Evolutionary conservation across 2,113 vertebrate species (phyloP).

Genomic region (Corydoras maculifer): DNA sequence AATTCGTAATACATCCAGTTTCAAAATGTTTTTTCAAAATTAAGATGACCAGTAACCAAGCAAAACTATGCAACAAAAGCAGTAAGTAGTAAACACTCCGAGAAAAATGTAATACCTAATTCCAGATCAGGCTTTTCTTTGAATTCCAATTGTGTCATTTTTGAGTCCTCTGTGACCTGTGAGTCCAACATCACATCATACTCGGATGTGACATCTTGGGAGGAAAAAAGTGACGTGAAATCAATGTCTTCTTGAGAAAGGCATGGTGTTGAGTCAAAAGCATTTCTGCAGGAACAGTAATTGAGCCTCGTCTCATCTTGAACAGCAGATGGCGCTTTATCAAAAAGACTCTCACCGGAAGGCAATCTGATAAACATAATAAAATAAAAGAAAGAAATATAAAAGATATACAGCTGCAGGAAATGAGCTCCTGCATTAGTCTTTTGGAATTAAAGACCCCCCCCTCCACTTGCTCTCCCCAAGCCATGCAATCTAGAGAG

Average conservation of each 20-base stretch:
- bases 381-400: constrained; percentile 24
- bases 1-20: background rate
- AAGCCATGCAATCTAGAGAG: constrained; percentile 31
- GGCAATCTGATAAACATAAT: constrained; percentile 58
- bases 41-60: no score
- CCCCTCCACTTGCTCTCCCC: background rate
- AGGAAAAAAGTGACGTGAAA: constrained; percentile 65
- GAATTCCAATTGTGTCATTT: background rate
- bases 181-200: constrained; percentile 26
- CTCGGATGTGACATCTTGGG: constrained; percentile 67
- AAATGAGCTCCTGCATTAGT: constrained; percentile 37
- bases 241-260: constrained; percentile 58
- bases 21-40: background rate
- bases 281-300: constrained; percentile 63
- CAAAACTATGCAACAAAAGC: no score
- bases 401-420: constrained; percentile 31
- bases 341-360: constrained; percentile 71
- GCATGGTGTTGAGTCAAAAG: constrained; percentile 50
- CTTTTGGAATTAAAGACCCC: constrained; percentile 39
- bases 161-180: background rate
- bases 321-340: constrained; percentile 50
- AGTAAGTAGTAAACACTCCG: background rate
- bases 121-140: background rate
- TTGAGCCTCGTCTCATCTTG: constrained; percentile 46
- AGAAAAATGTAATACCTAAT: background rate